A percentile compares a stretch with the other conserved stretches of the same genome.
These are phyloP conservation scores for Garrulus glandarius DNA, from an alignment of 2,797 vertebrate species.

Conservation along the genomic window DNA sequence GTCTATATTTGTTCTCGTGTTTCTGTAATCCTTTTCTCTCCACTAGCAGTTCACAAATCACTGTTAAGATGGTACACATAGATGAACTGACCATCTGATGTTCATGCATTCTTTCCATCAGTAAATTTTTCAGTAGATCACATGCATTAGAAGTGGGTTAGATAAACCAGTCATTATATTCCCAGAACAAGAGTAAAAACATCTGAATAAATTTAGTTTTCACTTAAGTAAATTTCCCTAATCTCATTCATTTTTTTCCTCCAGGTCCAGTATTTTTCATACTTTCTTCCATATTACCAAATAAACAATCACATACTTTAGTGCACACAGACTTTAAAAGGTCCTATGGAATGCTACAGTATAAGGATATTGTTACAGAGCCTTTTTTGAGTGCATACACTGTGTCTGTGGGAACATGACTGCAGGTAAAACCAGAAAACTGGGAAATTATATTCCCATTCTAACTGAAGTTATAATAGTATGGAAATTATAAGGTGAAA, in stretches of 20 bases:
- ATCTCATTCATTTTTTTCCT: not conserved
- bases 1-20: not conserved
- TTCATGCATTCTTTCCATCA: not conserved
- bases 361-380: not conserved
- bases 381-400: not conserved
- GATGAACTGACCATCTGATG: not conserved
- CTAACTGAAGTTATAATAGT: not conserved
- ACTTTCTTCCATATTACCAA: not conserved
- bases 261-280: not conserved
- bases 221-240: not conserved
- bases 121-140: not conserved
- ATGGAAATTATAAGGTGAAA: not conserved
- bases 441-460: not conserved
- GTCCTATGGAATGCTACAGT: not conserved
- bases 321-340: not conserved
- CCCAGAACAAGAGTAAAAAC: not conserved
- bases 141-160: not conserved
- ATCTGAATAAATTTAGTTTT: not conserved
- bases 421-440: not conserved
- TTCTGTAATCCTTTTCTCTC: not conserved
- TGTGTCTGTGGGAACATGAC: not conserved
- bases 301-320: not conserved
- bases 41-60: not conserved
- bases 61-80: not conserved
- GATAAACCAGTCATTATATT: not conserved